Conservation (phyloP, 2,113 vertebrate genomes). For the Sminthopsis crassicaudata region DNA sequence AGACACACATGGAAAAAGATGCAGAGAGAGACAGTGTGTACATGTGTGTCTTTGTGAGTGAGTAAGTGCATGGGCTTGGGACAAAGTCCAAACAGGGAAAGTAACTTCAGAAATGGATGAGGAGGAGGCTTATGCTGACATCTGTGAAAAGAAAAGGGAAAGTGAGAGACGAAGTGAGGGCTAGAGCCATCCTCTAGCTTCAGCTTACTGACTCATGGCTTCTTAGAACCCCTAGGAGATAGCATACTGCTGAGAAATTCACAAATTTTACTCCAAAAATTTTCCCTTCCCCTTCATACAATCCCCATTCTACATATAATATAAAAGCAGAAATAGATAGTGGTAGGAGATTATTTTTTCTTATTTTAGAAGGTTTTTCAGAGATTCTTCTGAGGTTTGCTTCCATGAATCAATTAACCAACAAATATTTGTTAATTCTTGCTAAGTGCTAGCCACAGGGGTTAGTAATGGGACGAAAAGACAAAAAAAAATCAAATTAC, state of each 20-base stretch:
- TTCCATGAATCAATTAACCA: background rate
- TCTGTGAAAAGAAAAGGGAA: background rate
- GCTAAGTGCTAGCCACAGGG: background rate
- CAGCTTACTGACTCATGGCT: background rate
- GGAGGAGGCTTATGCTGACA: background rate
- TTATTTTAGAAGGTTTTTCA: background rate
- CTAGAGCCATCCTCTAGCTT: background rate
- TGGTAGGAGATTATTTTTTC: background rate
- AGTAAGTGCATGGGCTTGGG: background rate
- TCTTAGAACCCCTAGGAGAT: background rate
- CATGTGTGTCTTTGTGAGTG: too few relatives aligned
- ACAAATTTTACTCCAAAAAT: background rate
- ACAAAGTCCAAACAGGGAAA: background rate
- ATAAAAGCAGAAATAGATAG: background rate
- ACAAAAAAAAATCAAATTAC: background rate
- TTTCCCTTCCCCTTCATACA: background rate
- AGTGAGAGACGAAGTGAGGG: background rate
- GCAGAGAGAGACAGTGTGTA: too few relatives aligned
- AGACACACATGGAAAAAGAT: too few relatives aligned
- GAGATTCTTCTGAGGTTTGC: fast-evolving
- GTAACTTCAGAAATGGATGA: background rate
- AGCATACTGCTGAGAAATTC: background rate
- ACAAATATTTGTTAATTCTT: background rate
- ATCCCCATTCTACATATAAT: background rate
- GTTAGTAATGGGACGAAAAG: background rate